Evolutionary conservation across 1,140 invertebrate species (phyloP), one percentile per base, ranked within the genome.

Genomic region (Hylaeus volcanicus): DNA sequence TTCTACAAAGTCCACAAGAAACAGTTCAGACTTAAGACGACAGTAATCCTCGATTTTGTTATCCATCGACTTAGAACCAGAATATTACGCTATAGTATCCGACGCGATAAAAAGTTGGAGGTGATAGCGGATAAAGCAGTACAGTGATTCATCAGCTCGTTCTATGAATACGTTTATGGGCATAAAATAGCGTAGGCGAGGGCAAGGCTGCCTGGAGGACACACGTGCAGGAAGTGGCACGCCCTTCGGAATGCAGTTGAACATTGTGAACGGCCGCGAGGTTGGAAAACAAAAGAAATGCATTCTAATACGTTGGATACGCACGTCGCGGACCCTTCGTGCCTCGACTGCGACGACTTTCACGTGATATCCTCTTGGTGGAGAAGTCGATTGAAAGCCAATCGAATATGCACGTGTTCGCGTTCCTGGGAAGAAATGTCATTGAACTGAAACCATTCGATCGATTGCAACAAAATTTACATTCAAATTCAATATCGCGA

Each of bases 171-270:
- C 45, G 73, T 66, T 55, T 60, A 39, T 61, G 64, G 41, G 37
- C 43, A 73, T 41, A 56, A 75, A 83, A 80, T 61, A 66, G 48
- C 60, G 76, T 41, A 71, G 61, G 71, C 63, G 60, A 51, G 73
- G 78, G 81, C 88, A 89, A 89, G 88, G 88, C 86, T 89, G 88
- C 88, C 81, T 88, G 89, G 85, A 88, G 89, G 89, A 87, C 89
- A 87, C 88, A 84, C 88, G 83, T 88, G 85, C 82, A 89, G 89
- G 88, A 88, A 89, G 87, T 85, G 84, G 83, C 86, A 82, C 80
- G 83, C 83, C 88, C 85, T 88, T 80, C 26, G 88, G 86, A 88
- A 89, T 89, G 88, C 83, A 79, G 84, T 87, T 71, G 56, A 81
- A 87, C 78, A 74, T 69, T 74, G 79, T 80, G 73, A 74, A 80